Percentiles rank a stretch among this genome's conserved stretches.
phyloP scores from a whole-genome alignment of 2,113 vertebrate species.

The Hyaena hyaena region DNA sequence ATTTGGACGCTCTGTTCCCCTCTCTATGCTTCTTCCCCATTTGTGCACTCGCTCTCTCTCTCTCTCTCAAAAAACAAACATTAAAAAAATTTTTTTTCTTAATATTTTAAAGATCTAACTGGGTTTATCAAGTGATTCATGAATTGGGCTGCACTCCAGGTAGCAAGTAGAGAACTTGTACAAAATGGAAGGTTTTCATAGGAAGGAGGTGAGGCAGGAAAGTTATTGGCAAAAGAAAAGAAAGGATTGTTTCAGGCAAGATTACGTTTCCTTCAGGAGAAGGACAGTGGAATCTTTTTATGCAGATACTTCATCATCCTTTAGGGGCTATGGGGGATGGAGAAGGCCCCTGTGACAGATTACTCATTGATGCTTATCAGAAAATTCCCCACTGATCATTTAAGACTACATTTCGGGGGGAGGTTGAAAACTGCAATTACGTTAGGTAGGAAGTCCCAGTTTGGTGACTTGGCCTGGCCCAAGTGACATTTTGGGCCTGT shows the following conservation, averaged over 20 bases:
- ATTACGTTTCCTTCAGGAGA: not conserved
- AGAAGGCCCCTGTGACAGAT: not conserved
- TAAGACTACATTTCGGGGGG: not conserved
- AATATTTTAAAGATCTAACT: not conserved
- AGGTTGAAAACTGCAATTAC: not conserved
- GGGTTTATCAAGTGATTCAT: not conserved
- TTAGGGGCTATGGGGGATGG: not conserved
- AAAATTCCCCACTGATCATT: not conserved
- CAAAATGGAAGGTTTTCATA: not conserved
- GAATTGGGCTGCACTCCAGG: not conserved
- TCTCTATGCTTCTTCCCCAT: too few species aligned
- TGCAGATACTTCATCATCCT: not conserved
- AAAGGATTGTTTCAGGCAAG: not conserved
- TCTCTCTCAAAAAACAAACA: too few species aligned
- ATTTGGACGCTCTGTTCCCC: too few species aligned
- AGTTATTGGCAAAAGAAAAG: not conserved
- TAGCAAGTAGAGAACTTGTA: not conserved
- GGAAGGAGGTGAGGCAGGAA: not conserved
- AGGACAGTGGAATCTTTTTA: not conserved
- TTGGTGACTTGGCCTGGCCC: not conserved
- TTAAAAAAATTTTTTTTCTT: too few species aligned
- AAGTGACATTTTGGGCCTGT: not conserved
- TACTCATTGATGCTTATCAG: not conserved
- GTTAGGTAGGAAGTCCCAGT: not conserved
- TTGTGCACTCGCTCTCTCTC: too few species aligned